phyloP scores from a whole-genome alignment of 2,797 vertebrate genomes.

The Paramormyrops hopkinsi region DNA sequence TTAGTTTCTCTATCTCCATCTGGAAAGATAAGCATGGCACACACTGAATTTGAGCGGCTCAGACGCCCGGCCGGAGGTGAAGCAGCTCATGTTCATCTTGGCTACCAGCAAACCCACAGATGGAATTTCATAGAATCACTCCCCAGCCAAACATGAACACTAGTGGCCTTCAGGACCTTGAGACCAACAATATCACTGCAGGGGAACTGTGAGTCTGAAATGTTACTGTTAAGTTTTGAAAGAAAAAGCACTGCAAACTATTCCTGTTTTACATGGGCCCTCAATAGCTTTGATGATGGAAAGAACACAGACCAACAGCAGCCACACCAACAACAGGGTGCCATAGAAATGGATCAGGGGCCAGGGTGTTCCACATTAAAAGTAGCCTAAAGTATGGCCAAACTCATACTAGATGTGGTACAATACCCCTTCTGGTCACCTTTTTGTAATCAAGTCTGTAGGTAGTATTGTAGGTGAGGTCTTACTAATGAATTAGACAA shows the following conservation, averaged over 20 bases:
- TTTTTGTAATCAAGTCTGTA: background rate
- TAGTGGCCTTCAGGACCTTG: background rate
- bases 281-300: background rate
- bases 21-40: conserved; percentile 46
- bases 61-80: background rate
- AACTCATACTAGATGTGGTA: background rate
- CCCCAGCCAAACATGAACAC: background rate
- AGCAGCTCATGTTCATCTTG: background rate
- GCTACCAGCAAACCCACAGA: background rate
- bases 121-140: background rate
- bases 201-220: background rate
- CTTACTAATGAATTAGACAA: background rate
- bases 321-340: background rate
- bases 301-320: background rate
- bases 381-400: background rate
- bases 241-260: background rate
- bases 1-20: conserved; percentile 89
- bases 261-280: background rate
- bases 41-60: background rate
- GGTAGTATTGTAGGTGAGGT: background rate
- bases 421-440: background rate
- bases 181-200: background rate
- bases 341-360: background rate
- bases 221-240: background rate
- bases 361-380: background rate